Conservation (phyloP, 2,113 vertebrate genomes). For the Pyrgilauda ruficollis region DNA sequence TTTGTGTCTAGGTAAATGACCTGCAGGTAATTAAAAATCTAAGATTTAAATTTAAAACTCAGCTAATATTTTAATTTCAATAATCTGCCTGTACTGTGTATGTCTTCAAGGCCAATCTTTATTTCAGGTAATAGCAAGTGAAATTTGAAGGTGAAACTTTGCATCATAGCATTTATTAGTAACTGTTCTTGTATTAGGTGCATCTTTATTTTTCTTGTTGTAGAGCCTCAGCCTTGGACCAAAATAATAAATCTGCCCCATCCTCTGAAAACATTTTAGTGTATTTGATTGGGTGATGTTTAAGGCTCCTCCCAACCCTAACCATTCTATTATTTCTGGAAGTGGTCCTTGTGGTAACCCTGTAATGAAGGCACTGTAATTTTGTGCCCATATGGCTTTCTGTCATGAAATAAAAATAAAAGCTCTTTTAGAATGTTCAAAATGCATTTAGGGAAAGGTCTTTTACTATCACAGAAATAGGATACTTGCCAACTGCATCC, state of each 20-base stretch:
- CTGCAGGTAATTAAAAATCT: not conserved
- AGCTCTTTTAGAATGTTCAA: not conserved
- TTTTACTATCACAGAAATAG: not conserved
- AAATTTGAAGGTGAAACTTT: not conserved
- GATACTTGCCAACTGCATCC: not conserved
- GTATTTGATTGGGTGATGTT: not conserved
- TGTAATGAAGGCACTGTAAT: not conserved
- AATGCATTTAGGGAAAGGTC: not conserved
- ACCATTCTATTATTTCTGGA: not conserved
- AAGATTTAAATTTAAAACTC: not conserved
- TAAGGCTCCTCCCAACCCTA: not conserved
- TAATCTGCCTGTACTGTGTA: not conserved
- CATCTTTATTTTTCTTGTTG: not conserved
- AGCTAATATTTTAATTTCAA: not conserved
- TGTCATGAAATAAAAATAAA: not conserved
- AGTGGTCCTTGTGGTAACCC: not conserved
- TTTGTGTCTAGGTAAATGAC: not conserved
- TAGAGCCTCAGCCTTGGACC: not conserved
- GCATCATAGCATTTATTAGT: not conserved
- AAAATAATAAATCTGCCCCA: not conserved
- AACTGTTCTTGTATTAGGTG: not conserved
- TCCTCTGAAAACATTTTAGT: not conserved
- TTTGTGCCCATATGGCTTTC: not conserved
- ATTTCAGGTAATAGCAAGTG: not conserved
- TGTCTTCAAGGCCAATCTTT: not conserved